Evolutionary conservation across 64 coral and sea anemone genomes (phyloP).

Genomic region (Dendronephthya gigantea): DNA sequence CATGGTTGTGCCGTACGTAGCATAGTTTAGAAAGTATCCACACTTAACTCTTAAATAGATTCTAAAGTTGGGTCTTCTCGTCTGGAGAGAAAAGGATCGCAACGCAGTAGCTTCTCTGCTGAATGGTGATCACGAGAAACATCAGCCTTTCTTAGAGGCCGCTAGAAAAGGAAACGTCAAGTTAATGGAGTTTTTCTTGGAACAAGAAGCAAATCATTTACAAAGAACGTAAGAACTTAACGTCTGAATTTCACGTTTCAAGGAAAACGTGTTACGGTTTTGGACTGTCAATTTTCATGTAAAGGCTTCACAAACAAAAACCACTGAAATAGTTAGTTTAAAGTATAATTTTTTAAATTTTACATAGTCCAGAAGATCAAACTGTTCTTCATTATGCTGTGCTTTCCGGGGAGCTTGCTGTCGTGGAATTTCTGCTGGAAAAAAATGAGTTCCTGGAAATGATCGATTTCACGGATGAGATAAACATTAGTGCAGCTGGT

Average conservation of each 20-base stretch:
- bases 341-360: background rate
- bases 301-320: no score
- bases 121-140: background rate
- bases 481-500: no score
- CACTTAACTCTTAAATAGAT: background rate
- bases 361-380: no score
- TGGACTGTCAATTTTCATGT: background rate
- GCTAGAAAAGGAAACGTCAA: background rate
- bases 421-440: no score
- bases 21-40: no score
- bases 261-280: no score
- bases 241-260: background rate
- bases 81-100: background rate
- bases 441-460: no score
- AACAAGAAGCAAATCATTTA: background rate
- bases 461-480: no score
- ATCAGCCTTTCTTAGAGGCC: background rate
- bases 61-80: background rate
- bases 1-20: no score
- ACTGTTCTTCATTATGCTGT: no score
- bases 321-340: no score
- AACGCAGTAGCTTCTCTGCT: background rate
- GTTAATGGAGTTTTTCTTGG: background rate
- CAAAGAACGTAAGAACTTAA: background rate
- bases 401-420: no score